Base-by-base conservation (phyloP, 2,888 invertebrate genomes). In the Lasioglossum villosulum region DNA sequence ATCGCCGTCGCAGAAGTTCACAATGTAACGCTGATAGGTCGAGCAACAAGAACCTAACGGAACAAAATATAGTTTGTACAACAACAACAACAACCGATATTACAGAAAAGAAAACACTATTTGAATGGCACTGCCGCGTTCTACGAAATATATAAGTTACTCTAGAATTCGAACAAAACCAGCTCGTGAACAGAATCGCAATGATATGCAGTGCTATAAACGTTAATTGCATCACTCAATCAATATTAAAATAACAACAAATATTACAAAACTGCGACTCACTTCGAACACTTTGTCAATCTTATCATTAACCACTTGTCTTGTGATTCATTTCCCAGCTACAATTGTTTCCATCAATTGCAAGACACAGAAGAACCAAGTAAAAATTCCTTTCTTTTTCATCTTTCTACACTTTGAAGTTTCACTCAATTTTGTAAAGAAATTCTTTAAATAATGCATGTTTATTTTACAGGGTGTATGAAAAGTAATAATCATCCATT, bases 61-160 rank as follows among this genome's bases (percentile, higher is more conserved):
- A 90, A 90, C 82, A 88, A 80, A 90, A 88, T 77, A 77, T 77
- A 75, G 72, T 86, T 89, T 86, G 72, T 86, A 89, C 87, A 89
- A 90, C 87, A 90, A 90, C 76, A 77, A 52, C 86, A 90, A 90
- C 87, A 89, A 90, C 48, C 66, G 78, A 86, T 88, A 63, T 82
- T 78, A 84, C 72, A 78, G 75, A 23, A 23, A 23, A 77, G 80
- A 34, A 52, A 34, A 79, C 56, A 39, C 48, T 34, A 48, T 56
- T 63, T 71, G 68, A 56, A 68, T 68, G 48, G 75, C 83, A 74
- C 48, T 45, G 48, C 39, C 63, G 45, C 27, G 30, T 14, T 39
- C 12, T 23, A 34, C 45, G 34, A 12, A 27, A 70, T 19, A 48
- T 23, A 30, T 45, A 66, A 63, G 27, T 59, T 27, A 48, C 27